Evolutionary conservation across 2,113 vertebrate species (phyloP).

Genomic region (Prietella phreatophila): DNA sequence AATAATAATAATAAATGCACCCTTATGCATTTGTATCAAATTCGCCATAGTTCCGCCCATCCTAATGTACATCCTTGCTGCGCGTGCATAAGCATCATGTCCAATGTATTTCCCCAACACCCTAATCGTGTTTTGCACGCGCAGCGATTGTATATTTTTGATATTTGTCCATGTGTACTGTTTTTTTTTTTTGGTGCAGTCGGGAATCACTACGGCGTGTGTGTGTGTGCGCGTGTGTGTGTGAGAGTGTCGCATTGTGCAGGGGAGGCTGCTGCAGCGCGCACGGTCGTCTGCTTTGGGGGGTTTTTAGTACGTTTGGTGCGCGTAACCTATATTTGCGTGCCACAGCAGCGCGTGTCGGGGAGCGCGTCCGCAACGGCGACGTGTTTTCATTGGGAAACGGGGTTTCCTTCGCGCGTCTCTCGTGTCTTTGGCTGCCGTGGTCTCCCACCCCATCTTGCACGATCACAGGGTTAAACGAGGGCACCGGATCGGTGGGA

Average conservation of each 20-base stretch:
- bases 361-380: constrained; percentile 63
- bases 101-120: not conserved
- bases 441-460: constrained; percentile 50
- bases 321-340: constrained; percentile 74
- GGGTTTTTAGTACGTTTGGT: constrained; percentile 69
- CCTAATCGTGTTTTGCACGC: constrained; percentile 49
- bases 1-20: not conserved
- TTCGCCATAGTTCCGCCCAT: not conserved
- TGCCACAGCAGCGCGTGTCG: constrained; percentile 56
- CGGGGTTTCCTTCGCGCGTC: constrained; percentile 55
- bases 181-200: constrained; percentile 32
- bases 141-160: constrained; percentile 41
- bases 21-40: not conserved
- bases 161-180: constrained; percentile 11
- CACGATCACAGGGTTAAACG: constrained; percentile 36
- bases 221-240: not conserved
- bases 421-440: constrained; percentile 67
- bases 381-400: constrained; percentile 56
- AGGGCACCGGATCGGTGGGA: constrained; percentile 30
- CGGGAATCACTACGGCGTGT: constrained; percentile 38
- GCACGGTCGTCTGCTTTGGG: constrained; percentile 71
- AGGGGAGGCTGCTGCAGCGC: constrained; percentile 67
- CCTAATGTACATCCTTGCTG: not conserved
- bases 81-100: not conserved
- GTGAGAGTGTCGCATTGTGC: constrained; percentile 72